Base-by-base conservation (phyloP, 2,113 vertebrate genomes). In the Nibea albiflora region DNA sequence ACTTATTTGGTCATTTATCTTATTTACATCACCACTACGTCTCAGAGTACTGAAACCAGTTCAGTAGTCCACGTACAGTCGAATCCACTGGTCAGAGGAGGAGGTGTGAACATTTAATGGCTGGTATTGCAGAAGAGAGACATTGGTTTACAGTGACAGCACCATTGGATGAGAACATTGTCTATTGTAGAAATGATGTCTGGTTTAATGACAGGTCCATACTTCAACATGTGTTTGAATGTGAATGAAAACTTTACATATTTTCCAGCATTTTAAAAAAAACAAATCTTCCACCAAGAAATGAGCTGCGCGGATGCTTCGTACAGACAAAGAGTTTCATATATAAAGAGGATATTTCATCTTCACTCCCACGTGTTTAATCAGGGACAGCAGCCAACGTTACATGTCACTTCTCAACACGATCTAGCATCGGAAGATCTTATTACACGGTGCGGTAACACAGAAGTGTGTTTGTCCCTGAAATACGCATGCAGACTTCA, bases 21-120 rank as follows among this genome's bases (percentile, higher is more conserved):
- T 54, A 17, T 47, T 14, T 57, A 22, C 12, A 53, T 28, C 47
- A 28, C 19, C 3, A n/a, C 26, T 47, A 6, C 12, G 67, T 53
- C 54, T 14, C 20, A 0, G 4, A 5, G 11, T 64, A 35, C 20
- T 63, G 4, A 31, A 19, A 67, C 31, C 0, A 60, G 28, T 60
- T 28, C 0, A 65, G 4, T n/a, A 3, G n/a, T 22, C 10, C 1
- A n/a, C 44, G 16, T 26, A 14, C 2, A 22, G 24, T 47, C 57
- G 67, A 66, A 67, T 28, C 8, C 67, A 64, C 17, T 5, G 31
- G 54, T 85, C 46, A 47, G 24, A 83, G 17, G 52, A 67, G 31
- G 31, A 35, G 8, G 12, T 80, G 69, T n/a, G 60, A 76, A 78
- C 46, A 67, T 89, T 91, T 89, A 88, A 87, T 88, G 28, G 20